Conservation (phyloP, 1,140 invertebrate genomes). For the Dendrolimus kikuchii region DNA sequence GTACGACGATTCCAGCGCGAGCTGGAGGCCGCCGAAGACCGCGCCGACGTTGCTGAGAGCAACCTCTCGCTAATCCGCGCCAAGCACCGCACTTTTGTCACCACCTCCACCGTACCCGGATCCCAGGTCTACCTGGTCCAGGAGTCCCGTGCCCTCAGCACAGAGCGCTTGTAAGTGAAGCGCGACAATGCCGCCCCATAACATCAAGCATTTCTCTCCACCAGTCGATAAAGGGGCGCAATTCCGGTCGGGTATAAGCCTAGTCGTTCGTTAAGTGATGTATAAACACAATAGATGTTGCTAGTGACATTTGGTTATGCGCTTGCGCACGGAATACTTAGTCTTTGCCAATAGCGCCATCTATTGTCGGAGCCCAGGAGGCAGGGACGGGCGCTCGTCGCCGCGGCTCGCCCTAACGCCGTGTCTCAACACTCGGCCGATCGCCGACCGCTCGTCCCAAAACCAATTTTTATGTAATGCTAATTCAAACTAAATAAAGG, state of each 20-base stretch:
- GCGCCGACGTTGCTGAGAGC: constrained; percentile 94
- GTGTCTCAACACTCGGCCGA: constrained; percentile 54
- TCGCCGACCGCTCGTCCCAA: constrained; percentile 55
- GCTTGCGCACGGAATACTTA: constrained; percentile 1
- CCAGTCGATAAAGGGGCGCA: constrained; percentile 47
- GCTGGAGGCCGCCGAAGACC: constrained; percentile 95
- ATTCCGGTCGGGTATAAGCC: constrained; percentile 69
- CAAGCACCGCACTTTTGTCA: constrained; percentile 96
- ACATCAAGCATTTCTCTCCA: constrained; percentile 60
- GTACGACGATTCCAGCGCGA: constrained; percentile 98
- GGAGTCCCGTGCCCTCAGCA: constrained; percentile 76
- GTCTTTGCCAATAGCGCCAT: constrained; percentile 20
- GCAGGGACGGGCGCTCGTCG: constrained; percentile 54
- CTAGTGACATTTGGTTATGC: constrained; percentile 12
- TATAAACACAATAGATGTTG: constrained; percentile 37
- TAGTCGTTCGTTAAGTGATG: constrained; percentile 67
- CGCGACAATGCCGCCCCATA: constrained; percentile 25
- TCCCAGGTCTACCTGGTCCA: constrained; percentile 91
- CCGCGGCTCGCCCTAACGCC: constrained; percentile 56
- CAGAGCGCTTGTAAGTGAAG: constrained; percentile 41
- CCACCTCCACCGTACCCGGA: constrained; percentile 88
- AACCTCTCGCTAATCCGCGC: constrained; percentile 94
- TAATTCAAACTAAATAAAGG: constrained; percentile 64
- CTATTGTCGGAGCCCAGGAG: constrained; percentile 20
- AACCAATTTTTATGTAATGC: constrained; percentile 50